These are phyloP conservation scores for Tarsius wallacei DNA, from an alignment of 2,797 vertebrate genomes.

Conservation along the genomic window DNA sequence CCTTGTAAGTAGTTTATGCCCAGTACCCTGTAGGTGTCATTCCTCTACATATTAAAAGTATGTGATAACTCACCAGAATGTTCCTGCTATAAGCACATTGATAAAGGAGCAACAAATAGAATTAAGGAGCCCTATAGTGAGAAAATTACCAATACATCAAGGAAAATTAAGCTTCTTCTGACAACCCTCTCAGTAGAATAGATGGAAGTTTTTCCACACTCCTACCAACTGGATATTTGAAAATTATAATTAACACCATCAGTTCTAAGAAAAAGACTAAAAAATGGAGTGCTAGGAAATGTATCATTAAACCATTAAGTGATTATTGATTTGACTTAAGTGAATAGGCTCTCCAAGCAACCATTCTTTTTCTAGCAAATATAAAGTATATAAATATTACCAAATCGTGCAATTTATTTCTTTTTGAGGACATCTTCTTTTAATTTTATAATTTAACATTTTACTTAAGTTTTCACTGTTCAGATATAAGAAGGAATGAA, in stretches of 20 bases:
- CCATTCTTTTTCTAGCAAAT: conserved; percentile 7
- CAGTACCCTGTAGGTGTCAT: not conserved
- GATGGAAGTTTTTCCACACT: not conserved
- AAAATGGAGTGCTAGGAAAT: not conserved
- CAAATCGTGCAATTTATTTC: not conserved
- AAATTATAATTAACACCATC: not conserved
- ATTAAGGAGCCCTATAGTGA: not conserved
- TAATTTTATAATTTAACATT: not conserved
- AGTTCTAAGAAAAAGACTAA: not conserved
- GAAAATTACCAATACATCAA: not conserved
- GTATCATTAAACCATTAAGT: conserved; percentile 4
- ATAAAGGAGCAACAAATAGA: not conserved
- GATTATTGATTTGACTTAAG: not conserved
- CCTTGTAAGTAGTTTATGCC: not conserved
- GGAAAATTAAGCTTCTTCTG: conserved; percentile 10
- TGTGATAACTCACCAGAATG: not conserved
- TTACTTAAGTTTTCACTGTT: not conserved
- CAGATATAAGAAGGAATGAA: too few species aligned
- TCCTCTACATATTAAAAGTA: not conserved
- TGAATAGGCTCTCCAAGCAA: not conserved
- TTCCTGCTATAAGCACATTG: not conserved
- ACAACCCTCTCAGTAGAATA: not conserved
- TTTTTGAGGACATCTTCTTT: not conserved
- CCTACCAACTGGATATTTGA: not conserved
- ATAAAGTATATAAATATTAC: not conserved